These are phyloP conservation scores for Chloroceryle inda DNA, from an alignment of 2,797 vertebrate species.

Conservation along the genomic window DNA sequence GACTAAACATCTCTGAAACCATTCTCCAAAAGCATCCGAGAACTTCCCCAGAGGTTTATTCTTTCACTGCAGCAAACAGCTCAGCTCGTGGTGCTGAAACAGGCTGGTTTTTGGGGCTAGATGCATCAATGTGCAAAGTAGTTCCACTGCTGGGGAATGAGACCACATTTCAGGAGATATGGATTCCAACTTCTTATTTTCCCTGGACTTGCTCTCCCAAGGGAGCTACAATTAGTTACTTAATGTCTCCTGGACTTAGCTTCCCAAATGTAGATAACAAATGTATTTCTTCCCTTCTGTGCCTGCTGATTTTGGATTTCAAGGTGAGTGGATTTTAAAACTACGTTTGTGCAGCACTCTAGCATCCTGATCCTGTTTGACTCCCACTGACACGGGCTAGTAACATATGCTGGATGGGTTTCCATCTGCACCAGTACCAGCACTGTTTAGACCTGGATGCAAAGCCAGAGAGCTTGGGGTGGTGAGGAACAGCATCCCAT, in stretches of 20 bases:
- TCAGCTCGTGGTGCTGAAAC: rapidly evolving
- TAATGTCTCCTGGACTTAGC: neutral
- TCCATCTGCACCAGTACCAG: neutral
- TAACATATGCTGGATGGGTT: neutral
- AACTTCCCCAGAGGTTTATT: neutral
- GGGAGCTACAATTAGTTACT: neutral
- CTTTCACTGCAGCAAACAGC: neutral
- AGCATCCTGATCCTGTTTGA: neutral
- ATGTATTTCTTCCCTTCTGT: neutral
- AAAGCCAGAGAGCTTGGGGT: neutral
- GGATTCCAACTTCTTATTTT: neutral
- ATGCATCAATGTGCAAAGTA: neutral
- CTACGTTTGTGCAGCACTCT: neutral
- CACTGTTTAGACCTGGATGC: neutral
- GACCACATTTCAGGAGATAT: neutral
- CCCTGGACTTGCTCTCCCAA: neutral
- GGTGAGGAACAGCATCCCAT: neutral
- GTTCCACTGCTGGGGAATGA: neutral
- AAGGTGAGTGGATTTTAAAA: neutral
- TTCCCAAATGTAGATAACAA: neutral
- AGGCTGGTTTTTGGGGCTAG: neutral
- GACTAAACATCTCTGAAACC: neutral
- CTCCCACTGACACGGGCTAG: neutral
- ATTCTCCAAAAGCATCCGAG: neutral
- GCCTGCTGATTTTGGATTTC: neutral